phyloP scores from a whole-genome alignment of 1,140 invertebrate species.

The Cydia fagiglandana region DNA sequence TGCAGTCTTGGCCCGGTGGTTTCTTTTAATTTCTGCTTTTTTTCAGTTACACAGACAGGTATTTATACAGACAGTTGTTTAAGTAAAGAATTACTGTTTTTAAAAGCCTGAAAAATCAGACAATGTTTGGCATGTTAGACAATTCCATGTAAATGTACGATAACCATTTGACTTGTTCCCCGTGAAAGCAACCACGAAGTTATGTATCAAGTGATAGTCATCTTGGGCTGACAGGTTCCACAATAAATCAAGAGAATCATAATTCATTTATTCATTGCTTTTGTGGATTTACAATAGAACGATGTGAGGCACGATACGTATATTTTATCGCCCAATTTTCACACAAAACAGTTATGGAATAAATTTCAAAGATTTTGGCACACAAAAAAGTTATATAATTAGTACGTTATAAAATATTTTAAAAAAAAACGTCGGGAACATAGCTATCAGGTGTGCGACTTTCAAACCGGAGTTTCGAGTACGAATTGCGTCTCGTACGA shows the following conservation, averaged over 20 bases:
- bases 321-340: constrained; percentile 3
- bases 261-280: constrained; percentile 19
- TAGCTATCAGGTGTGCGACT: no score
- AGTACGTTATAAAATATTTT: neutral
- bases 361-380: neutral
- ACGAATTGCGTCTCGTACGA: no score
- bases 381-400: neutral
- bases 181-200: neutral
- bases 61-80: no score
- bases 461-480: no score
- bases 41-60: no score
- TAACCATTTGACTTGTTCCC: neutral
- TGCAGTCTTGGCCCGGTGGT: no score
- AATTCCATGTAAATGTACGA: no score
- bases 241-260: constrained; percentile 8
- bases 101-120: no score
- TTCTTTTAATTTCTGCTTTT: no score
- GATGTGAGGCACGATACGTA: neutral
- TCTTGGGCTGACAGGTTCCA: neutral
- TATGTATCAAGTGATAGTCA: neutral
- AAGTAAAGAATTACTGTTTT: no score
- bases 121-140: no score
- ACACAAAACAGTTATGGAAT: constrained; percentile 1
- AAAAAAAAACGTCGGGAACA: no score
- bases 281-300: constrained; percentile 2